A percentile compares a stretch with the other conserved stretches of the same genome.
Conservation (phyloP, 2,113 vertebrate genomes). For the Alectura lathami region DNA sequence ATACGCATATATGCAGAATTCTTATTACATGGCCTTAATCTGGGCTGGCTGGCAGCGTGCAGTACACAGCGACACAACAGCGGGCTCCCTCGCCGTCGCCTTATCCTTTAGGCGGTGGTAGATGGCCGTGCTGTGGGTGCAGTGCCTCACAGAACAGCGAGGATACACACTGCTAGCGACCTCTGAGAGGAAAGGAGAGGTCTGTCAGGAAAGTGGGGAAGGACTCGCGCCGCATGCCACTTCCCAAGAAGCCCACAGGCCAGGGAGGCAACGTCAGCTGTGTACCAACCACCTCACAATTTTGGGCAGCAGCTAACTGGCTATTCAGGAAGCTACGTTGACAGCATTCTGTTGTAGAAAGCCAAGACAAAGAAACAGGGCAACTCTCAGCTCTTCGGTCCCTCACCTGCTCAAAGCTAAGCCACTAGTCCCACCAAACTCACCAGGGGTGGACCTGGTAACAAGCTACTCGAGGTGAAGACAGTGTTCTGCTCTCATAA, state of each 20-base stretch:
- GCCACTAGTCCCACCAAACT: not conserved
- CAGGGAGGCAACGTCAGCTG: not conserved
- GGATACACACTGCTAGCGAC: not conserved
- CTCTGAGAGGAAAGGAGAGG: too few relatives aligned
- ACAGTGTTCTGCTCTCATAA: not conserved
- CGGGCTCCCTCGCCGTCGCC: rapidly evolving
- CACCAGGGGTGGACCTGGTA: too few relatives aligned
- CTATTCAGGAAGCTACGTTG: not conserved
- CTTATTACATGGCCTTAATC: not conserved
- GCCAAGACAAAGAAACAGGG: not conserved
- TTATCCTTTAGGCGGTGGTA: not conserved
- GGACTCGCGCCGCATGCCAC: rapidly evolving
- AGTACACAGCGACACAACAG: rapidly evolving
- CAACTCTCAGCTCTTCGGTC: not conserved
- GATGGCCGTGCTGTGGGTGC: not conserved
- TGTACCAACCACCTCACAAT: not conserved
- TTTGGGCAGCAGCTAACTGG: not conserved
- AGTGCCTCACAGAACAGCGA: rapidly evolving
- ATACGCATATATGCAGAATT: not conserved
- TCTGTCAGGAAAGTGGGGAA: rapidly evolving
- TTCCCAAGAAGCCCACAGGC: not conserved
- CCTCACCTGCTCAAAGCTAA: not conserved
- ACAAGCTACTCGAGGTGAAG: not conserved
- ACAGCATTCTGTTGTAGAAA: not conserved
- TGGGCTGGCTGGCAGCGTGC: not conserved